These are phyloP conservation scores for Cheilosia pagana DNA, from an alignment of 2,888 invertebrate species.

Conservation along the genomic window DNA sequence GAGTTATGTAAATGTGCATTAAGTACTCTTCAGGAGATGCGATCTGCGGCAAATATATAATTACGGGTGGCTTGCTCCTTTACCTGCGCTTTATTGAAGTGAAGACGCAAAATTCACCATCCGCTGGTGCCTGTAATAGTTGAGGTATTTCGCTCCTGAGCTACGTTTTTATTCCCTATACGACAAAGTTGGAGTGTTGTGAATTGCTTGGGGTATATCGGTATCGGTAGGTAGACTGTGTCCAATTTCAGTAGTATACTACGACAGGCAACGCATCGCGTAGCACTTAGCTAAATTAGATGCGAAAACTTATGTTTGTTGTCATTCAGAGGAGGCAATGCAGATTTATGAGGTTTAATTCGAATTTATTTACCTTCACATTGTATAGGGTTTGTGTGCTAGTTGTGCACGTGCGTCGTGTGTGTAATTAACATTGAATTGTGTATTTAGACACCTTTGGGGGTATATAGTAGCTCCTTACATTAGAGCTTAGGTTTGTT, in stretches of 20 bases:
- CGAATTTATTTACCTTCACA: constrained; percentile 35
- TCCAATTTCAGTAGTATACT: constrained; percentile 35
- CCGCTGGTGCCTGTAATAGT: constrained; percentile 24
- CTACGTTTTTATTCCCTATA: constrained; percentile 13
- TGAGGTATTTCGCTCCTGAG: constrained; percentile 41
- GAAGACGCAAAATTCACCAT: constrained; percentile 21
- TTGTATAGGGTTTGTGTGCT: constrained; percentile 1
- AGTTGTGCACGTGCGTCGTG: background rate
- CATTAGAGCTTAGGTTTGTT: too few relatives aligned
- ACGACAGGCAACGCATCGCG: constrained; percentile 13
- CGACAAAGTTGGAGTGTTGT: constrained; percentile 32
- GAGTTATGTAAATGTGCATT: constrained; percentile 68
- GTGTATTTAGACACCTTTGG: background rate
- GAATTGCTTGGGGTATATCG: constrained; percentile 28
- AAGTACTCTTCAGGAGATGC: constrained; percentile 52
- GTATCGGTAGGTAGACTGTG: constrained; percentile 9
- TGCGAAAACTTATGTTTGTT: constrained; percentile 68
- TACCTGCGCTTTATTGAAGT: constrained; percentile 1
- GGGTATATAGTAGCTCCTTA: background rate
- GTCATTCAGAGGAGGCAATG: constrained; percentile 61
- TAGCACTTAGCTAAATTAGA: constrained; percentile 61
- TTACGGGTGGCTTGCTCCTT: constrained; percentile 51
- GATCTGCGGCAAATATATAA: constrained; percentile 61
- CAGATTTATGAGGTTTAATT: constrained; percentile 58
- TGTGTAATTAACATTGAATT: background rate